phyloP scores from a whole-genome alignment of 2,888 invertebrate species.

The Leucozona laternaria region DNA sequence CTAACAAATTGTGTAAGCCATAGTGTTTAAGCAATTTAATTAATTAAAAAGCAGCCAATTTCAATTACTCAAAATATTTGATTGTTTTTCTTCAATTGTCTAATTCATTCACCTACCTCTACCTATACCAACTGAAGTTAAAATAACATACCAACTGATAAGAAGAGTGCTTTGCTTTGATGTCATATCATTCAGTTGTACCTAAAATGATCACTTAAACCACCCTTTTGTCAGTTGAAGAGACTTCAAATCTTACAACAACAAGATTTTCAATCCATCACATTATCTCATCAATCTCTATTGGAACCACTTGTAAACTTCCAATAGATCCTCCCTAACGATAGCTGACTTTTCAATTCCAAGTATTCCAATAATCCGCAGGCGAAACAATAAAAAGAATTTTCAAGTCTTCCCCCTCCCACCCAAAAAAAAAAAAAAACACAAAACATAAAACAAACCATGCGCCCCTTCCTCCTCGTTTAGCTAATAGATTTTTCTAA shows the following conservation, averaged over 20 bases:
- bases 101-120: too few relatives aligned
- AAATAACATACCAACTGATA: too few relatives aligned
- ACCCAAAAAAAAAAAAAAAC: neutral
- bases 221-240: neutral
- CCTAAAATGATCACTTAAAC: neutral
- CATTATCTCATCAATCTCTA: slow-evolving; percentile 24
- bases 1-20: too few relatives aligned
- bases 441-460: neutral
- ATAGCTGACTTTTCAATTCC: slow-evolving; percentile 55
- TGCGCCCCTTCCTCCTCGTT: slow-evolving; percentile 11
- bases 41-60: too few relatives aligned
- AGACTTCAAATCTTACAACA: neutral
- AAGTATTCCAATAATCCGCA: slow-evolving; percentile 45
- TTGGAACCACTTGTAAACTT: slow-evolving; percentile 29
- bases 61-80: too few relatives aligned
- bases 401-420: neutral
- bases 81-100: too few relatives aligned
- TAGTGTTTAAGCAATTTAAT: too few relatives aligned
- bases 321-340: slow-evolving; percentile 52
- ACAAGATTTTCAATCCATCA: slow-evolving; percentile 18
- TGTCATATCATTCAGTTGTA: neutral
- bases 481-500: slow-evolving; percentile 73
- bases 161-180: too few relatives aligned
- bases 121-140: too few relatives aligned
- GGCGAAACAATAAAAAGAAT: slow-evolving; percentile 51